Evolutionary conservation across 2,113 vertebrate genomes (phyloP).

Genomic region (Prionailurus viverrinus): DNA sequence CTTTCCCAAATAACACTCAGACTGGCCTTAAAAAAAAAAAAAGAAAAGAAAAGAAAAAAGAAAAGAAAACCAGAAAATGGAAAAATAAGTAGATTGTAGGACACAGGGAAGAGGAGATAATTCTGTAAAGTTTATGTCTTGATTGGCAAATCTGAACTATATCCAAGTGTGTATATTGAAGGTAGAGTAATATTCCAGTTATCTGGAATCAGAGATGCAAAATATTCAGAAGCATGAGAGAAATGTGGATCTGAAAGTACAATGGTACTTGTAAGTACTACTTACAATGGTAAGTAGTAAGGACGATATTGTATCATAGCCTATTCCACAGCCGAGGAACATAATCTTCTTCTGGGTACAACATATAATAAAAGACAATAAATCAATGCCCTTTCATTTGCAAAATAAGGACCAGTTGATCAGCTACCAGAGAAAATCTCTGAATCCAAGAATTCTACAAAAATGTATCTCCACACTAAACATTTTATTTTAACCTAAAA

Average conservation of each 20-base stretch:
- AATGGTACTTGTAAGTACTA: not conserved
- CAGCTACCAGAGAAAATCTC: not conserved
- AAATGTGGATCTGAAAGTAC: not conserved
- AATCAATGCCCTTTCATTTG: not conserved
- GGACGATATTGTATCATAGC: not conserved
- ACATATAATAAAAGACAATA: not conserved
- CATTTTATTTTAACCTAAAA: slow-evolving; percentile 25
- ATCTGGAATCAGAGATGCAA: not conserved
- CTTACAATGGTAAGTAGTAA: not conserved
- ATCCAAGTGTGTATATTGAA: not conserved
- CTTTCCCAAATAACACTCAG: not conserved
- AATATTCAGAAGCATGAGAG: not conserved
- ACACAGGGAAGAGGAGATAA: not conserved
- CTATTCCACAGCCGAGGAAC: not conserved
- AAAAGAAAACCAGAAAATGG: not conserved
- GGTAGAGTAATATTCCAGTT: not conserved
- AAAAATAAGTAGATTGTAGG: not conserved
- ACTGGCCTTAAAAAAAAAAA: not conserved
- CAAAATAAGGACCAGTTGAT: not conserved
- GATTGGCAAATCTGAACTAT: not conserved
- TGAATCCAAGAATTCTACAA: not conserved
- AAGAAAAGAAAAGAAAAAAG: too few relatives aligned
- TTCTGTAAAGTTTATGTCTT: not conserved
- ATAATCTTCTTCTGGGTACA: not conserved
- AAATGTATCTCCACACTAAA: not conserved